Evolutionary conservation across 2,888 invertebrate genomes (phyloP), one percentile per base, ranked within the genome.

Genomic region (Leuctra nigra): DNA sequence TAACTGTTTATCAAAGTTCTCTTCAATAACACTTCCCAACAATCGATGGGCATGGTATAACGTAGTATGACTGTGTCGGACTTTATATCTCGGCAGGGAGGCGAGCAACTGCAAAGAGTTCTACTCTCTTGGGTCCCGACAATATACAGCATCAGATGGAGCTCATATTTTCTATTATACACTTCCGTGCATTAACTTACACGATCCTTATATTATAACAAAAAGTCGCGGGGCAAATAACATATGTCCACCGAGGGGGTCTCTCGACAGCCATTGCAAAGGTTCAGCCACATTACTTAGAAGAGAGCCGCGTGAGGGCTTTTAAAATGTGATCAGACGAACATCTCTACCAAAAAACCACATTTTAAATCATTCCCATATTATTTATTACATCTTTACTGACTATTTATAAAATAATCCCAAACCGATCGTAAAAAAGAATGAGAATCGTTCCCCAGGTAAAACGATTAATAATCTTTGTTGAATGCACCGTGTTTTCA

Each of bases 231-330:
- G 39, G 44, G 44, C 41, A 41, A 35, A 39, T 54, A 54, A 57
- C 38, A 38, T 53, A 57, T 54, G 53, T 35, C 47, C 57, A 16
- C 57, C 50, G 20, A 6, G 57, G 54, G 57, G 54, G 39, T n/a
- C 46, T 36, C 50, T 24, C 25, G 50, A 41, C 33, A 39, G 52
- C 52, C 20, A 50, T 41, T 41, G 39, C 41, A 22, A 11, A 13
- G 41, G 56, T 39, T 50, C 25, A 23, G 52, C 56, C 44, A 52
- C 56, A 56, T 56, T 56, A 50, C 50, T 50, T 50, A 50, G 41
- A 3, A 29, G 41, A 16, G 4, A 6, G 33, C 50, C 35, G 33
- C 33, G 29, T 33, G 16, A 41, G 14, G n/a, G 33, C 52, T 47
- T 50, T 56, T 56, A 56, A 56, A 56, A 48, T 25, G 56, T 56